Percentiles rank a stretch among this genome's conserved stretches.
These are phyloP conservation scores for Pseudorhiza aurosa DNA, from an alignment of 30 jellyfish, hydroid and myxozoan species.

Conservation along the genomic window DNA sequence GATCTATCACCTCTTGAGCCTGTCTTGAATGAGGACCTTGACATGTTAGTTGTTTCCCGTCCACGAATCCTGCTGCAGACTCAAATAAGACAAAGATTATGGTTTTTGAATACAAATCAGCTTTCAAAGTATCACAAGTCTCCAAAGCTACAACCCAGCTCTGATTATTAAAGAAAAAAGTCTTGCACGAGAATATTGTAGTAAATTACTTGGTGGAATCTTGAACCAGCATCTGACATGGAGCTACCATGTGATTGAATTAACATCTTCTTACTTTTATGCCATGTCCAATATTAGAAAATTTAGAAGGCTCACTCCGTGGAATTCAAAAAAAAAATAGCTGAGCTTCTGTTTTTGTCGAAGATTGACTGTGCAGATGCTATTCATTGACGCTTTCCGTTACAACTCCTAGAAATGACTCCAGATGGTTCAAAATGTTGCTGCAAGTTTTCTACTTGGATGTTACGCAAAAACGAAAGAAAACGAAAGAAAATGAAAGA, in stretches of 20 bases:
- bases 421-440: slow-evolving; percentile 46
- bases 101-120: too few relatives aligned
- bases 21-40: slow-evolving; percentile 31
- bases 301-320: slow-evolving; percentile 12
- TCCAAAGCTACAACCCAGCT: slow-evolving; percentile 27
- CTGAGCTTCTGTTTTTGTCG: slow-evolving; percentile 49
- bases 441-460: slow-evolving; percentile 62
- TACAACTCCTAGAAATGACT: slow-evolving; percentile 36
- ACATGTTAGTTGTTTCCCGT: too few relatives aligned
- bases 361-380: slow-evolving; percentile 54
- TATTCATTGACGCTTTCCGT: slow-evolving; percentile 35
- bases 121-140: slow-evolving; percentile 43
- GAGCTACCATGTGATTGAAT: slow-evolving; percentile 32
- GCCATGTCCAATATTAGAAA: slow-evolving; percentile 31
- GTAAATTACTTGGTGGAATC: slow-evolving; percentile 39
- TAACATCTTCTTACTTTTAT: slow-evolving; percentile 50
- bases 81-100: too few relatives aligned
- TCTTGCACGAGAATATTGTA: slow-evolving; percentile 31
- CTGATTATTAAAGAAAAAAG: slow-evolving; percentile 17
- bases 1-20: slow-evolving; percentile 32
- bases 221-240: slow-evolving; percentile 51
- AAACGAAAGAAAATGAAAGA: too few relatives aligned
- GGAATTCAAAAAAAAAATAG: slow-evolving; percentile 31
- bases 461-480: slow-evolving; percentile 52
- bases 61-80: too few relatives aligned